Evolutionary conservation across 2,888 invertebrate genomes (phyloP).

Genomic region (Brachynemurus nebulosus): DNA sequence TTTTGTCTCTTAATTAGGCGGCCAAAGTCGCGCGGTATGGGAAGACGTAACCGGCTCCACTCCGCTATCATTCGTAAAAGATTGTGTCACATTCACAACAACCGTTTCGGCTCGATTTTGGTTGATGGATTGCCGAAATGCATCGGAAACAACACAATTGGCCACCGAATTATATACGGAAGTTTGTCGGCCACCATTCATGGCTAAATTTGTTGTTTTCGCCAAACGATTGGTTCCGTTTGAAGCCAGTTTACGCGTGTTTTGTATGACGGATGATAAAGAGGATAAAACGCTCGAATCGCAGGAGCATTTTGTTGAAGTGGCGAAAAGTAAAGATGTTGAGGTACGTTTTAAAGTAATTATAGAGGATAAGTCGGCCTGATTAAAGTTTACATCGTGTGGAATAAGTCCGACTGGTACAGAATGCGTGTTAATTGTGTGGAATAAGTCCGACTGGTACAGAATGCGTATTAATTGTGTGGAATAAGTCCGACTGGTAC

Average conservation of each 20-base stretch:
- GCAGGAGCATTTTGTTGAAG: slow-evolving; percentile 89
- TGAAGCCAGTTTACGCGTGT: slow-evolving; percentile 80
- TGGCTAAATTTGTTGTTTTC: slow-evolving; percentile 95
- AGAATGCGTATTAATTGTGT: too few relatives aligned
- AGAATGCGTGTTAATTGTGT: too few relatives aligned
- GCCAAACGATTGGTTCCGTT: slow-evolving; percentile 80
- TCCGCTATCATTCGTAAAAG: slow-evolving; percentile 88
- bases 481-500: too few relatives aligned
- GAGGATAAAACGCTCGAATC: slow-evolving; percentile 94
- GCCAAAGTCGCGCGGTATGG: slow-evolving; percentile 94
- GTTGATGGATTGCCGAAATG: slow-evolving; percentile 96
- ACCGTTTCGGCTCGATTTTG: slow-evolving; percentile 98
- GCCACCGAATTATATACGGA: slow-evolving; percentile 93
- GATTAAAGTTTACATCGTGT: too few relatives aligned
- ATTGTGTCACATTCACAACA: slow-evolving; percentile 96
- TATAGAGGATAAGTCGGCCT: not conserved
- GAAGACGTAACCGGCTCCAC: slow-evolving; percentile 99
- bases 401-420: too few relatives aligned
- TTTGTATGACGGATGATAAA: slow-evolving; percentile 98
- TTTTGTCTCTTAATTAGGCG: slow-evolving; percentile 51
- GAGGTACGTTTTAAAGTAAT: slow-evolving; percentile 41
- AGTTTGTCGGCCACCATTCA: slow-evolving; percentile 63
- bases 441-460: too few relatives aligned
- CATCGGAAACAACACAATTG: slow-evolving; percentile 87
- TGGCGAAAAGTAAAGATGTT: slow-evolving; percentile 91